These are phyloP conservation scores for Drosophila oshimai DNA, from an alignment of 1,140 invertebrate genomes.

Conservation along the genomic window DNA sequence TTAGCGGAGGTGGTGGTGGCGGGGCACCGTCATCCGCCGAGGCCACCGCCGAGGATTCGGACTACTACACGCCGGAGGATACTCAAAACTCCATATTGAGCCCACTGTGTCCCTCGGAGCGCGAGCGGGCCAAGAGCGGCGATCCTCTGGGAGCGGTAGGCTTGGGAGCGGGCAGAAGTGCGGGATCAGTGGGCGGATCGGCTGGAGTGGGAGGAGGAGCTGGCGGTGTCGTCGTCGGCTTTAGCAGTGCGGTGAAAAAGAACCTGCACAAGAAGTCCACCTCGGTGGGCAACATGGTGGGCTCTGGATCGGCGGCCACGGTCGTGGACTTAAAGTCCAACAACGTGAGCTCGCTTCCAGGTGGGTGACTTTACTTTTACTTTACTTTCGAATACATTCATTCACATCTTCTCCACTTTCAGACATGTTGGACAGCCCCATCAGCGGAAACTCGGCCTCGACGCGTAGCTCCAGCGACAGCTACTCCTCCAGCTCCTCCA, in stretches of 20 bases:
- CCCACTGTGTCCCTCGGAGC: constrained; percentile 82
- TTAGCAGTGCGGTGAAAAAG: constrained; percentile 55
- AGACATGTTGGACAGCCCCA: constrained; percentile 85
- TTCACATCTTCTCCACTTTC: not conserved
- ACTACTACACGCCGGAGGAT: constrained; percentile 89
- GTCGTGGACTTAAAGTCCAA: constrained; percentile 55
- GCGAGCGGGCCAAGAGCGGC: constrained; percentile 61
- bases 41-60: constrained; percentile 85
- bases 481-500: constrained; percentile 89
- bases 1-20: constrained; percentile 1
- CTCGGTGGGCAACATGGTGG: constrained; percentile 74
- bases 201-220: not conserved
- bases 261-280: constrained; percentile 79
- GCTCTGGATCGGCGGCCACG: constrained; percentile 26
- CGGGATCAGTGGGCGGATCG: constrained; percentile 3
- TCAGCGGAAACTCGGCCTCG: constrained; percentile 85
- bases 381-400: no score
- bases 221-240: constrained; percentile 46
- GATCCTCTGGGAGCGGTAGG: constrained; percentile 49
- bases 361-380: constrained; percentile 6
- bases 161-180: constrained; percentile 6
- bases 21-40: constrained; percentile 5
- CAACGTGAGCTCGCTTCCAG: constrained; percentile 77
- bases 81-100: constrained; percentile 86
- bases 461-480: constrained; percentile 89